Base-by-base conservation (phyloP, 1,140 invertebrate species). In the Apis cerana region DNA sequence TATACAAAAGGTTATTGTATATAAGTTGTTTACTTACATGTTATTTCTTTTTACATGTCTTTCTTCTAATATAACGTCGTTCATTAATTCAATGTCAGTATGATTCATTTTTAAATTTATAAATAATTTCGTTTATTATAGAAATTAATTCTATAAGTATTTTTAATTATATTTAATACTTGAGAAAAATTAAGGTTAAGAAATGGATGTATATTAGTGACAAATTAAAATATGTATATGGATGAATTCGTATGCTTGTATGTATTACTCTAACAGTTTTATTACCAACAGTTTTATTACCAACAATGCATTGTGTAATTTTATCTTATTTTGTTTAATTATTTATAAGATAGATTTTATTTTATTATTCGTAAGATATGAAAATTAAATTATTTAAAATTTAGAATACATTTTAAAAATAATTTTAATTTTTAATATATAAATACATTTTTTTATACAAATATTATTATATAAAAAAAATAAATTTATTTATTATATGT, bases 81-180 rank as follows among this genome's bases (percentile, higher is more conserved):
- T 85, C 89, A 91, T 91, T 56, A 91, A 85, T 74, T 89, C 78
- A 70, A 85, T 68, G 72, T 86, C 90, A 64, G 70, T 77, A 69
- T 88, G 81, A 87, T 92, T 88, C 90, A 91, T 90, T 85, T 23
- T 82, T 65, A 50, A 62, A 50, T 33, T 27, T 21, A 27, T 48
- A 67, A 27, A 21, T 50, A 52, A 58, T 52, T 27, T 17, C 0
- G 27, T 52, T 9, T 69, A 19, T 9, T 69, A 19, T 33, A 67
- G 50, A 75, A 75, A 75, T 27, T 21, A 50, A n/a, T 17, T 65
- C 12, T 12, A 13, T 54, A 23, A 33, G 59, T 68, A 67, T 52
- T 54, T n/a, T 50, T 48, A 56, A 77, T n/a, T 52, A 52, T 43
- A 19, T 13, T 19, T 0, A 21, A 58, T 43, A 54, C 54, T 43